Base-by-base conservation (phyloP, 2,888 invertebrate species). In the Caenorhabditis panamensis region DNA sequence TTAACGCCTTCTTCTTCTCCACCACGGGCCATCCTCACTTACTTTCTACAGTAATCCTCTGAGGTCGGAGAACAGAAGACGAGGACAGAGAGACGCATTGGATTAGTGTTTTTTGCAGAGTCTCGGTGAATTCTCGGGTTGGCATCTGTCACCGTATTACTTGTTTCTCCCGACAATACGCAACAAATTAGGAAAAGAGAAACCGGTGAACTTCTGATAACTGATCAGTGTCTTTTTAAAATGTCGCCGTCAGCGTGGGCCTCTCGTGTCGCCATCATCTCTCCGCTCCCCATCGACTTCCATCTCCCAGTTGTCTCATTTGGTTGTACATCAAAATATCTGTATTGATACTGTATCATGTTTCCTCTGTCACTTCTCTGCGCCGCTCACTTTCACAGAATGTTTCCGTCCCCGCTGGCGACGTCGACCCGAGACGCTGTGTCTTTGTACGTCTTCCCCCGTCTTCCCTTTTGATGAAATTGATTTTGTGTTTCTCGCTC, bases 311-410 rank as follows among this genome's bases (percentile, higher is more conserved):
- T 56, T 56, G 76, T 68, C 61, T 61, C 53, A 26, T 64, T 49
- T 61, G 28, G 61, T 68, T 68, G 56, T 62, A 66, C 68, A 49
- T 61, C 62, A 68, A 71, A 71, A 71, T 62, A 62, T 54, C 54
- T 72, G 63, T 56, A 59, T 41, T 59, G 71, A 72, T 72, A 72
- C 71, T 31, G 71, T 72, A 72, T 72, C 72, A 72, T 56, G 31
- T 44, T 44, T 56, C 49, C 41, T 31, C 31, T 18, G 41, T 44
- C 51, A 16, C 36, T 54, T 31, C 51, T 44, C 58, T 41, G 13
- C 49, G 58, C 20, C 59, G 18, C 22, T 37, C 36, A 13, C 51
- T 44, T 28, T 11, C 41, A 22, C 53, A 56, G 20, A 31, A 41
- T 69, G 3, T 41, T 59, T 59, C 24, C 2, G 53, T 53, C 53